Evolutionary conservation across 2,888 invertebrate genomes (phyloP).

Genomic region (Sepiola atlantica): DNA sequence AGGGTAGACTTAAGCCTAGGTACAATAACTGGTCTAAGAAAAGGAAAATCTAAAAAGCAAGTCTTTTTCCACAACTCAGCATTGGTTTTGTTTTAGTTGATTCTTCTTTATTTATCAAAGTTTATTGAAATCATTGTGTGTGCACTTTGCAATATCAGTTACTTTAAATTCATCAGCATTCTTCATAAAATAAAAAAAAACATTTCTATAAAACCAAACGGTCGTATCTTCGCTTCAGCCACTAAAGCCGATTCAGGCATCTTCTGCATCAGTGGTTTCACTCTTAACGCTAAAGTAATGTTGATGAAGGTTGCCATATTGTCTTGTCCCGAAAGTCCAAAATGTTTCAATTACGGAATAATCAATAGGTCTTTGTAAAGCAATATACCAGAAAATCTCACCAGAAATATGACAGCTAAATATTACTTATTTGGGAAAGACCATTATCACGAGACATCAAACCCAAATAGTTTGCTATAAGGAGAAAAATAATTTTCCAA

Average conservation of each 20-base stretch:
- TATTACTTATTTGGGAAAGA: background rate
- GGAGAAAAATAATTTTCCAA: background rate
- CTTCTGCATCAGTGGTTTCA: background rate
- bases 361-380: constrained; percentile 2
- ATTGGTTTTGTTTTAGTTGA: background rate
- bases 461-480: background rate
- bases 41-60: background rate
- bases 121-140: background rate
- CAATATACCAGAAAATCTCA: background rate
- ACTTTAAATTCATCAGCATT: background rate
- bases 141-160: background rate
- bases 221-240: background rate
- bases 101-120: background rate
- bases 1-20: background rate
- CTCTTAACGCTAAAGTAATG: background rate
- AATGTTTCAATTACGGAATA: background rate
- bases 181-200: no score
- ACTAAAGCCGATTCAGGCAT: background rate
- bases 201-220: no score
- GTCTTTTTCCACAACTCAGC: no score
- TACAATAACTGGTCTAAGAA: background rate
- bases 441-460: background rate
- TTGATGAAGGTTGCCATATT: background rate
- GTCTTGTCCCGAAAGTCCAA: background rate
- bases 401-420: background rate